Evolutionary conservation across 2,113 vertebrate species (phyloP), one percentile per base, ranked within the genome.

Genomic region (Coptodon bakossiorum): DNA sequence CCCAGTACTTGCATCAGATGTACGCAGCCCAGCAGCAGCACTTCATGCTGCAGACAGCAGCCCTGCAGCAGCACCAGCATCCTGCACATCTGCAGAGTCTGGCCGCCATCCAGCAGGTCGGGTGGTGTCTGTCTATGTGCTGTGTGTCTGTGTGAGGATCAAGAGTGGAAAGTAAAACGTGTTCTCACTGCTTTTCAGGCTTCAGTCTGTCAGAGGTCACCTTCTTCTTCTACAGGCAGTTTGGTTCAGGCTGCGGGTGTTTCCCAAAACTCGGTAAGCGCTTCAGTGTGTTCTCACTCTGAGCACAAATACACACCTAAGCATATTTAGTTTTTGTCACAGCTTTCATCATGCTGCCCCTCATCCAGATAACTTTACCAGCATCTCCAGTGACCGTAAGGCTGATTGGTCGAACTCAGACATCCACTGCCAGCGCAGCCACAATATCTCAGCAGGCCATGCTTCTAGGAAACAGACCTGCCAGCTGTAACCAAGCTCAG

Each of bases 1-100:
- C 98, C 63, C 98, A 99, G 95, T 99, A 98, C 92, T 97, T 99
- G 61, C 98, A 99, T 93, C 98, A 99, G 93, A 98, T 98, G 98
- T 99, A 99, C 1, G 97, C 98, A 4, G 98, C 98, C 34, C 98
- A 99, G 87, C 98, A 98, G 94, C 98, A 99, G 94, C 98, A 99
- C 94, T 91, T 99, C 71, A 98, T 99, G 97, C 96, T 98, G 85
- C 98, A 98, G 91, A 98, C 98, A 1, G 98, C 98, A 19, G 97
- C 98, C 36, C 94, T 99, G 81, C 97, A 97, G 90, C 97, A 98
- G 93, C 82, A 97, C 96, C 95, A 97, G 97, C 95, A 96, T 96
- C 79, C 11, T 12, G 83, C 93, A 12, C 94, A 93, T 34, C 88
- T 93, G 86, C 98, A 98, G 96, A 98, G 97, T 90, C 95, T 98